Evolutionary conservation across 2,797 vertebrate species (phyloP).

Genomic region (Hipposideros larvatus): DNA sequence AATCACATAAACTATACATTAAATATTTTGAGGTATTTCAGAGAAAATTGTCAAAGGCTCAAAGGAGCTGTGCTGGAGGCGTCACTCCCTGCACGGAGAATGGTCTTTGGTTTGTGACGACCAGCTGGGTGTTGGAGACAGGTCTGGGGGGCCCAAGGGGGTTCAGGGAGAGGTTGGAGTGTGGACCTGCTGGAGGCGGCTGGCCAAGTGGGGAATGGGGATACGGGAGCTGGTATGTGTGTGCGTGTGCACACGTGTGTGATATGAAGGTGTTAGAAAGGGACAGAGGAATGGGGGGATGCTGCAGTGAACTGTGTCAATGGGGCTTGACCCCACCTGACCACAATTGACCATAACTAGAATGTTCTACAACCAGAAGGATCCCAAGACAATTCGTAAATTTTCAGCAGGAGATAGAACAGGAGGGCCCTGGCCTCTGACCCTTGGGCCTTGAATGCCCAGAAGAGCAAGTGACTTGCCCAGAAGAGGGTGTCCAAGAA

Average conservation of each 20-base stretch:
- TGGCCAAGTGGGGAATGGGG: neutral
- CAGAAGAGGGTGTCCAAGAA: neutral
- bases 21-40: constrained; percentile 99
- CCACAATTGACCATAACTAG: neutral
- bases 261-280: neutral
- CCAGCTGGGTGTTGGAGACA: constrained; percentile 67
- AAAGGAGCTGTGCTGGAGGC: constrained; percentile 92
- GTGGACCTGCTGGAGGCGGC: constrained; percentile 26
- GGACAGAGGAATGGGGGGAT: neutral
- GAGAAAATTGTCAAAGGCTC: constrained; percentile 99
- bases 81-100: constrained; percentile 85
- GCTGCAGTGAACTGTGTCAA: neutral
- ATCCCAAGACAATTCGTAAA: neutral
- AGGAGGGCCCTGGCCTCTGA: neutral
- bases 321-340: neutral
- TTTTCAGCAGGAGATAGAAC: neutral
- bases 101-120: constrained; percentile 86
- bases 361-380: neutral
- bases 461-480: neutral
- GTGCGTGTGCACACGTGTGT: neutral
- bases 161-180: no score
- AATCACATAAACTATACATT: constrained; percentile 99
- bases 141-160: neutral
- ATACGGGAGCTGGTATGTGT: neutral
- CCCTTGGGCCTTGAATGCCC: neutral